phyloP scores from a whole-genome alignment of 2,797 vertebrate genomes.

The Agapornis canus region DNA sequence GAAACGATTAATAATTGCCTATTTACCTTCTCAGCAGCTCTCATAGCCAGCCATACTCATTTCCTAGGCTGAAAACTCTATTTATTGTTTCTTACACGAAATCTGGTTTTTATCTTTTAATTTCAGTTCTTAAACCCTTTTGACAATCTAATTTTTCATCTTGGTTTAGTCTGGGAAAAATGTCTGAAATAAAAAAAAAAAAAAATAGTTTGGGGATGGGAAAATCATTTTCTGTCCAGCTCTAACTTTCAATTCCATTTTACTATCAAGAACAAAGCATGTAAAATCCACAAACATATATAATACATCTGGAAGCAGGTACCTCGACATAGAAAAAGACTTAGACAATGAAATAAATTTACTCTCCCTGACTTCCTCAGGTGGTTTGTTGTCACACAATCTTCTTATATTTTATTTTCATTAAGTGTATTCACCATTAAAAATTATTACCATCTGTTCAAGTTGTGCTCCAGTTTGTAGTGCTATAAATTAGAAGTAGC shows the following conservation, averaged over 20 bases:
- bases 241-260: not conserved
- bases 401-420: not conserved
- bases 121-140: conserved; percentile 26
- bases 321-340: not conserved
- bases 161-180: conserved; percentile 25
- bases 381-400: conserved; percentile 27
- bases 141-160: conserved; percentile 48
- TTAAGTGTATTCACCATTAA: conserved; percentile 4
- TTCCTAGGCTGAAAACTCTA: not conserved
- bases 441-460: conserved; percentile 17
- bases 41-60: not conserved
- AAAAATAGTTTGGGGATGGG: not conserved
- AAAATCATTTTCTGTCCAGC: conserved; percentile 7
- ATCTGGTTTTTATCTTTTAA: conserved; percentile 38
- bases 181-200: not conserved
- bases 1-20: not conserved
- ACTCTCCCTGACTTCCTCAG: not conserved
- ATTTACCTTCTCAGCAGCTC: not conserved
- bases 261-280: not conserved
- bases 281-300: not conserved
- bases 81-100: conserved; percentile 17
- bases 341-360: conserved; percentile 38
- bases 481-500: conserved; percentile 6
- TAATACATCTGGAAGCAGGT: conserved; percentile 33
- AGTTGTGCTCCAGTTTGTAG: not conserved